Evolutionary conservation across 2,797 vertebrate species (phyloP), one percentile per base, ranked within the genome.

Genomic region (Alauda arvensis): DNA sequence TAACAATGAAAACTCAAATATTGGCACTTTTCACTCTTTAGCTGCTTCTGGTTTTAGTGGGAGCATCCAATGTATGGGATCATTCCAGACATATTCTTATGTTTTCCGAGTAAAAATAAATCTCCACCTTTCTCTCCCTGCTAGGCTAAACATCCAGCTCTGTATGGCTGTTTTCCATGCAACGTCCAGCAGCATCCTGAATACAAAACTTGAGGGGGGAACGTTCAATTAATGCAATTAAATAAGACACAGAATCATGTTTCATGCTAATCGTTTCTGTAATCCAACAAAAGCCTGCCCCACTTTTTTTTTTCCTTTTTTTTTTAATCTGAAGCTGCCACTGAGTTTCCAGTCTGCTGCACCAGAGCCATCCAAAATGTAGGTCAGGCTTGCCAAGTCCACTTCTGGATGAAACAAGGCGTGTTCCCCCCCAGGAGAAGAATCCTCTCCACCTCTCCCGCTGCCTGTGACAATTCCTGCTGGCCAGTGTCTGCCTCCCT

Each of bases 311-410:
- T 51, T 17, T 1, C 7, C 80, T 83, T 69, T 95, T 95, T 85
- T 74, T 68, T 83, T 85, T n/a, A 65, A 70, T 85, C 57, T 63
- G 94, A 67, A 78, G 51, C 71, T 77, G 62, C 87, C 80, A 84
- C 63, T 0, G 18, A 66, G 23, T 92, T 95, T 95, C 94, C 93
- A 93, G 93, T 95, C 95, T 95, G 93, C 82, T 93, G 91, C 93
- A 89, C 88, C 77, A 75, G 66, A 88, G 76, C 82, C 70, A n/a
- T 88, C 75, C 51, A 60, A 91, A 93, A 95, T 95, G 63, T 95
- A 95, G 95, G 94, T 95, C 94, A 94, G 79, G 63, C 83, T 94
- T 91, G 92, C 85, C 80, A 85, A 68, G 48, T 49, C 90, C 84
- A 48, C 70, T 92, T 81, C 79, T 80, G 70, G 43, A 19, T 51